Base-by-base conservation (phyloP, 1,140 invertebrate genomes). In the Galendromus occidentalis region DNA sequence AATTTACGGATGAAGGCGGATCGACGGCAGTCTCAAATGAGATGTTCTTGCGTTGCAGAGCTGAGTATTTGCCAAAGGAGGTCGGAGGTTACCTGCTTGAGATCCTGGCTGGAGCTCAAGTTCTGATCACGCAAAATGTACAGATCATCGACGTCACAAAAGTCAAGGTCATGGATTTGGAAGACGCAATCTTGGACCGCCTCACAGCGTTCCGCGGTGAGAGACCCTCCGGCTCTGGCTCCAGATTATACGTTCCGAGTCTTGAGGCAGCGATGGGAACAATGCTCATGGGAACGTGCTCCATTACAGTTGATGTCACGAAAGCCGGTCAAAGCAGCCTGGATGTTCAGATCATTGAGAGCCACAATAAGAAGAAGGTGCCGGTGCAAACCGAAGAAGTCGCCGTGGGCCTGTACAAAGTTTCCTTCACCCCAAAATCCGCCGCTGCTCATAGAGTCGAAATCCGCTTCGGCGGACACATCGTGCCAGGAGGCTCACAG, bases 101-200 rank as follows among this genome's bases (percentile, higher is more conserved):
- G 64, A 70, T 82, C 39, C 77, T 77, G n/a, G 78, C 82, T 55
- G 75, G 78, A 30, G 77, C 25, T 29, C 51, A 33, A 14, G 51
- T 59, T 17, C 25, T 33, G 22, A 25, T 33, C 22, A 59, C 51
- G n/a, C 51, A 59, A 17, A 59, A 59, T 22, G 82, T 91, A 4
- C 86, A 90, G 72, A 88, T 87, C 0, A 87, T 90, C 66, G 90
- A 95, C 77, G 86, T 88, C 0, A 79, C 81, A 5, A 81, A 85
- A 72, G 86, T 93, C 14, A 82, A 84, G 65, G 81, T 90, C 63
- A 78, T 83, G 44, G 85, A 88, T 68, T 80, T 88, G 59, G 82
- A 84, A 20, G 85, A 89, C 71, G 86, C 86, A 0, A 80, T 86
- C 55, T 85, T 87, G 68, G 86, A 91, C 75, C 81, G 86, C 68